Evolutionary conservation across 2,797 vertebrate species (phyloP), one percentile per base, ranked within the genome.

Genomic region (Manis crassicaudata): DNA sequence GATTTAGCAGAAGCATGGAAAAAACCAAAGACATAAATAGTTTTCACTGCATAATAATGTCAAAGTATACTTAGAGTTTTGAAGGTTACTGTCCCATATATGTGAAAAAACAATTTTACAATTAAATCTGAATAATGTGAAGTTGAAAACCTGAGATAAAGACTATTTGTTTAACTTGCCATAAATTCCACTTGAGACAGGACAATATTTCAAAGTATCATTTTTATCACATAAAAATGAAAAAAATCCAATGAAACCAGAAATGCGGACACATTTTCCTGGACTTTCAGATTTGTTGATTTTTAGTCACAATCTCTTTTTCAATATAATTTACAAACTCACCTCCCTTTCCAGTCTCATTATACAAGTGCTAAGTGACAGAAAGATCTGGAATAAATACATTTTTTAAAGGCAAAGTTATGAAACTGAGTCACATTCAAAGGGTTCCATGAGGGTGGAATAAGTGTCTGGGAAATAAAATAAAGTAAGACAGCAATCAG

Each of bases 201-300:
- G 86, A 95, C 93, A 97, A 98, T 97, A 99, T 99, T 99, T 98
- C 98, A 99, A 99, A 99, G 99, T 97, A 97, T 98, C 98, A 98
- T 98, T 98, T 98, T 98, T 92, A 98, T 98, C 97, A 98, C 97
- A 98, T 98, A 99, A 99, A 98, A 99, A 99, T 98, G 43, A 98
- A 99, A 99, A 99, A 99, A 99, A 99, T 98, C 98, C 98, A 98
- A 98, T 97, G 98, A 98, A 98, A 98, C 91, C 98, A 97, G 98
- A 98, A 98, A 98, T 98, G 98, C 97, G 91, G 97, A 98, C 98
- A 97, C 97, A 98, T 98, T 98, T 94, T 97, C 95, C 85, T 54
- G 86, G 98, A 98, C 95, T 97, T 97, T 98, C 97, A 98, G 92
- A 93, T 98, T 98, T 97, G 97, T 52, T 75, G 83, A 93, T 97